These are phyloP conservation scores for Myzus persicae DNA, from an alignment of 1,140 invertebrate species.

Conservation along the genomic window DNA sequence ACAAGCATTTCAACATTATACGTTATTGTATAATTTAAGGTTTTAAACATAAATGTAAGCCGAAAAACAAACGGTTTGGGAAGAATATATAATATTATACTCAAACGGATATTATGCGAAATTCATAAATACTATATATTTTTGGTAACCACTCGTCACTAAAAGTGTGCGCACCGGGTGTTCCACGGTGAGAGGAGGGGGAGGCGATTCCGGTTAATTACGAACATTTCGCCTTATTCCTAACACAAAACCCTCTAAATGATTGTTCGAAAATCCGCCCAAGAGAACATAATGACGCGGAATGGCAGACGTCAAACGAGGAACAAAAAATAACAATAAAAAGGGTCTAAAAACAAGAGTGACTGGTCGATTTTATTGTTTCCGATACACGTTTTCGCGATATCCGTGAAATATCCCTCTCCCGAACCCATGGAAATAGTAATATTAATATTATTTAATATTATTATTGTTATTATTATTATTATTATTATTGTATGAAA, in stretches of 20 bases:
- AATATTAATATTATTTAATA: constrained; percentile 7
- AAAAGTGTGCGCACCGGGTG: neutral
- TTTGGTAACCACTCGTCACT: constrained; percentile 34
- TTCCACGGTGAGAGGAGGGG: neutral
- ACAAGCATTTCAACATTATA: neutral
- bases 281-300: constrained; percentile 44
- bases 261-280: constrained; percentile 56
- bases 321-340: constrained; percentile 31
- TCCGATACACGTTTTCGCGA: neutral
- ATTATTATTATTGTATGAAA: neutral
- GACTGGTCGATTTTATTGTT: constrained; percentile 54
- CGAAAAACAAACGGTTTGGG: neutral
- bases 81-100: neutral
- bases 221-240: constrained; percentile 26
- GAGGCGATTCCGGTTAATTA: constrained; percentile 50
- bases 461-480: neutral
- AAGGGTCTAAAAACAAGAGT: constrained; percentile 55
- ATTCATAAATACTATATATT: neutral
- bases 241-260: constrained; percentile 13
- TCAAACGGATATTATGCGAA: too few relatives aligned
- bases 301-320: constrained; percentile 55
- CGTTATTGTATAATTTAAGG: constrained; percentile 3
- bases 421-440: neutral
- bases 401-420: constrained; percentile 3
- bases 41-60: neutral